Evolutionary conservation across 2,888 invertebrate species (phyloP).

Genomic region (Acronicta alni): DNA sequence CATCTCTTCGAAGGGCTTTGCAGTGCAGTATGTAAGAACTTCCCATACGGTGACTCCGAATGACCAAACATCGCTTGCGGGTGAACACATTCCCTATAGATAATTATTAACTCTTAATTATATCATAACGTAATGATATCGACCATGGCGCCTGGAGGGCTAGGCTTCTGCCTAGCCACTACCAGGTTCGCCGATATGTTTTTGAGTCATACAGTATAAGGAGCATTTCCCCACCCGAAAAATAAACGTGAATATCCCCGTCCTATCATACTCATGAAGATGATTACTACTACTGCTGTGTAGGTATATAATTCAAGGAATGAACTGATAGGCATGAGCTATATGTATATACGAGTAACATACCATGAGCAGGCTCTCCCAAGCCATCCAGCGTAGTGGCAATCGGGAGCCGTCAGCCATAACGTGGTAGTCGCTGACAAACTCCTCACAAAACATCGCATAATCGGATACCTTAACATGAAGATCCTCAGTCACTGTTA

Average conservation of each 20-base stretch:
- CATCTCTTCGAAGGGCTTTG: conserved; percentile 94
- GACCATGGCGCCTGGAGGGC: no score
- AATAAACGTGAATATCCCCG: no score
- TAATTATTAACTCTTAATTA: no score
- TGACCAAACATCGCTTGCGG: conserved; percentile 97
- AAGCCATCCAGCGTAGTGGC: conserved; percentile 98
- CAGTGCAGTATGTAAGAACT: conserved; percentile 93
- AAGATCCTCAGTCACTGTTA: conserved; percentile 94
- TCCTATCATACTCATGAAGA: no score
- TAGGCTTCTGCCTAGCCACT: no score
- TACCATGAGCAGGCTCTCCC: conserved; percentile 95
- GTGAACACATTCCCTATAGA: conserved; percentile 94
- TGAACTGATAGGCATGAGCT: no score
- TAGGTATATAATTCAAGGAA: no score
- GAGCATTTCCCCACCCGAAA: no score
- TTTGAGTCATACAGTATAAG: no score
- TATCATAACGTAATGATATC: no score
- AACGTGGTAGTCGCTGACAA: conserved; percentile 94
- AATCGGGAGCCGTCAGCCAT: conserved; percentile 94
- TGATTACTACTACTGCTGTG: no score
- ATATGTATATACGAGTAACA: conserved; percentile 64
- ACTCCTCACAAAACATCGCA: conserved; percentile 95
- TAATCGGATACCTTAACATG: conserved; percentile 95
- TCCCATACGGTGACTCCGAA: conserved; percentile 98
- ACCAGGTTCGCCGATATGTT: no score